Evolutionary conservation across 2,888 invertebrate genomes (phyloP), one percentile per base, ranked within the genome.

Genomic region (Lamellibrachia satsuma): DNA sequence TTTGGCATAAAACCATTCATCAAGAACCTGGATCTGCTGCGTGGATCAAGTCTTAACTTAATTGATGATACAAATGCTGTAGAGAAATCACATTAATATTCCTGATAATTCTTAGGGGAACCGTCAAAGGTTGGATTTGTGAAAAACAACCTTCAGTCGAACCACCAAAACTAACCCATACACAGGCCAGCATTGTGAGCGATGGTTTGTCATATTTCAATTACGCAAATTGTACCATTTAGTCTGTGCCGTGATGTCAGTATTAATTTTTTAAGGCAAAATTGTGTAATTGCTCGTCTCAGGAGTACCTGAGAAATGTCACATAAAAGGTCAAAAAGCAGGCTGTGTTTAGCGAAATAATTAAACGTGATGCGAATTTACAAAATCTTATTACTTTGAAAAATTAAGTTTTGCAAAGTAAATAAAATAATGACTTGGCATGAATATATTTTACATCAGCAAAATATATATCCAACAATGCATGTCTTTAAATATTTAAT

Each of bases 1-100:
- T 75, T 75, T 75, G 75, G 75, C 75, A 75, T 75, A 75, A 75
- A 75, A 75, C 75, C 75, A 75, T 75, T 75, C 75, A 22, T 75
- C 75, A 75, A 75, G 75, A 75, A 22, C 75, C 75, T 75, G 75
- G 22, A 75, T 55, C 55, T 9, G 9, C 3, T 9, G 55, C 55
- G 8, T 55, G 55, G 55, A 55, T 55, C 75, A 22, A 75, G n/a
- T 75, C 75, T n/a, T 22, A 75, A 75, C 75, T 75, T 22, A 75
- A 75, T 22, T 75, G 75, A 75, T 75, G 22, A 22, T 75, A 75
- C 22, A 11, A 2, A 75, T 22, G n/a, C 22, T 75, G 6, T 22
- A 75, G n/a, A 7, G 2, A 75, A 75, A 75, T 15, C 75, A 75
- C 6, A 75, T 75, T 75, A 75, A 75, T 75, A 75, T 22, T 75